A percentile compares a stretch with the other conserved stretches of the same genome.
Evolutionary conservation across 2,888 invertebrate genomes (phyloP).

Genomic region (Noctuana brunneofusca): DNA sequence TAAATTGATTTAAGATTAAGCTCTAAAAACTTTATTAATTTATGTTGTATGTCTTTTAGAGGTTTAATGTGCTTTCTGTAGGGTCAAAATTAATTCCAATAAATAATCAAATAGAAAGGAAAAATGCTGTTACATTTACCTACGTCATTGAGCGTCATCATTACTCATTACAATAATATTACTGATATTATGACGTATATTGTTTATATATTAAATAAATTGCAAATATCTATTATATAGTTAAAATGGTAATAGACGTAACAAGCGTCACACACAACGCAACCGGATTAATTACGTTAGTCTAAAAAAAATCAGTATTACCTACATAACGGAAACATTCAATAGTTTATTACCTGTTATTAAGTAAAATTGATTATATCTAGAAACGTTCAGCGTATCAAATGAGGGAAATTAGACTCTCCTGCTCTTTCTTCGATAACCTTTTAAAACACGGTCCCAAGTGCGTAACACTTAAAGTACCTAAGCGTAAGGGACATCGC

Average conservation of each 20-base stretch:
- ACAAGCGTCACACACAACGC: neutral
- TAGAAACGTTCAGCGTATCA: neutral
- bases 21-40: too few relatives aligned
- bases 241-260: neutral
- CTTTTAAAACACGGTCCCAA: conserved; percentile 14
- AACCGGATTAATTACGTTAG: conserved; percentile 7
- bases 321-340: neutral
- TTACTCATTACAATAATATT: too few relatives aligned
- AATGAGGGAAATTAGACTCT: neutral
- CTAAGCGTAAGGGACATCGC: conserved; percentile 62
- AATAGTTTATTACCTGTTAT: neutral
- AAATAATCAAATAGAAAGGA: too few relatives aligned
- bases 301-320: neutral
- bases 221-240: neutral
- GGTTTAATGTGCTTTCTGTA: too few relatives aligned
- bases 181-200: too few relatives aligned
- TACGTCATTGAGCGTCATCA: too few relatives aligned
- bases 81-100: too few relatives aligned
- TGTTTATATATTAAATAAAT: neutral
- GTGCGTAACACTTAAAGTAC: conserved; percentile 24
- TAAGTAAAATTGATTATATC: neutral
- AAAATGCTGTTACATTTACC: too few relatives aligned
- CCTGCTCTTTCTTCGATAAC: conserved; percentile 3
- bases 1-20: too few relatives aligned
- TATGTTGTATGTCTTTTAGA: too few relatives aligned